phyloP scores from a whole-genome alignment of 2,113 vertebrate genomes.

The Geococcyx californianus region DNA sequence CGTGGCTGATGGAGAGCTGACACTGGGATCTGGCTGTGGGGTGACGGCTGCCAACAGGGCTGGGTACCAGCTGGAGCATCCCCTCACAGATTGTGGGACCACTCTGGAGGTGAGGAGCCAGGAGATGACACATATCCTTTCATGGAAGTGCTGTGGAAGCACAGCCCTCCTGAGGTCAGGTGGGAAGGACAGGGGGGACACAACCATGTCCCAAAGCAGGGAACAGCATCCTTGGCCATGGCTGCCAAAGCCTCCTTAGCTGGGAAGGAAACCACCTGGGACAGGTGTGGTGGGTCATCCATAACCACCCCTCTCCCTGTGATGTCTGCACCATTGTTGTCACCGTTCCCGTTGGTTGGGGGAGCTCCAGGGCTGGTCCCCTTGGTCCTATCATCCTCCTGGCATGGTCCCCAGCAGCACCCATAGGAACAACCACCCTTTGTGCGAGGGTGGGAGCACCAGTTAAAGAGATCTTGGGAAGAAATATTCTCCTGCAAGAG shows the following conservation, averaged over 20 bases:
- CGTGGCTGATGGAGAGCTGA: neutral
- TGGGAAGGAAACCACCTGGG: neutral
- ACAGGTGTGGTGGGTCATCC: fast-evolving
- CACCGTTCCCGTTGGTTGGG: too few species aligned
- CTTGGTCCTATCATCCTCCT: neutral
- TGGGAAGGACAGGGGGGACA: neutral
- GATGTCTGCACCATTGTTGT: fast-evolving
- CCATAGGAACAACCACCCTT: neutral
- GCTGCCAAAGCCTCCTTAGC: fast-evolving
- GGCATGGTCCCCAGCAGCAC: neutral
- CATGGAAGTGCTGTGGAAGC: neutral
- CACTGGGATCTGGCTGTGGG: neutral
- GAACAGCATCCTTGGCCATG: neutral
- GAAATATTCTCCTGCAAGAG: too few species aligned
- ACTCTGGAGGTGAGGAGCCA: neutral
- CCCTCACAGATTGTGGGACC: neutral
- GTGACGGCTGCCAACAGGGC: neutral
- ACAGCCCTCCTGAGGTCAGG: fast-evolving
- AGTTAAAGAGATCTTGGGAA: too few species aligned
- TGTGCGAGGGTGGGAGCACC: neutral
- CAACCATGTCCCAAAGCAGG: fast-evolving
- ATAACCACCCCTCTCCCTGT: fast-evolving
- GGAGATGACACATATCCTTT: neutral
- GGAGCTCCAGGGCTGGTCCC: too few species aligned
- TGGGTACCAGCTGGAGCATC: neutral